Evolutionary conservation across 1,140 invertebrate species (phyloP).

Genomic region (Carcinoscorpius rotundicauda): DNA sequence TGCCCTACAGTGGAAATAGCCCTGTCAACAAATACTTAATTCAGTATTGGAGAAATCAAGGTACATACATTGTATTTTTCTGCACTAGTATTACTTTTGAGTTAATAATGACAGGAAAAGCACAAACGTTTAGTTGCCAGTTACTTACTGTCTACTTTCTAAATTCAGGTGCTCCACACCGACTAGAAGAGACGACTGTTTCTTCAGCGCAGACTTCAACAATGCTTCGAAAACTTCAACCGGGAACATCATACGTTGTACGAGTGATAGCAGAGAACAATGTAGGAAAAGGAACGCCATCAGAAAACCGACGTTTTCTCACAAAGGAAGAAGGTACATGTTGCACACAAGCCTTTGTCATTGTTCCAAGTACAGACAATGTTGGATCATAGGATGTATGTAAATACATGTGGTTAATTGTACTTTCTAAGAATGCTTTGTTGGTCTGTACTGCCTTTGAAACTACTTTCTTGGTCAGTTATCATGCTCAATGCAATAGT

Average conservation of each 20-base stretch:
- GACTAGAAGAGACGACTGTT: conserved; percentile 18
- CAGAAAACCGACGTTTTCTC: conserved; percentile 62
- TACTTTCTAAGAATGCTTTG: no score
- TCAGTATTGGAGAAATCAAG: conserved; percentile 65
- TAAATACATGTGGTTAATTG: no score
- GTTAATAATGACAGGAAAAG: no score
- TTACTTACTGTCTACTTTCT: not conserved
- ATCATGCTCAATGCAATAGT: no score
- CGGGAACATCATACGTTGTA: conserved; percentile 33
- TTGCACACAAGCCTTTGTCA: no score
- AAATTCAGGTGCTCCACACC: conserved; percentile 13
- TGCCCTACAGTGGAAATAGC: conserved; percentile 89
- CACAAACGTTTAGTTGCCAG: no score
- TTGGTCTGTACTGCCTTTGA: no score
- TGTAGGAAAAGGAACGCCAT: conserved; percentile 58
- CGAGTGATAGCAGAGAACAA: conserved; percentile 35
- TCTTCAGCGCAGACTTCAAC: conserved; percentile 22
- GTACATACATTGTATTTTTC: not conserved
- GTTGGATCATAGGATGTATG: no score
- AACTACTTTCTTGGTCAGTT: no score
- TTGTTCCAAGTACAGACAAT: no score
- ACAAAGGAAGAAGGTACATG: conserved; percentile 63
- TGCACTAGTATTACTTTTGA: no score
- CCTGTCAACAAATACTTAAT: conserved; percentile 81
- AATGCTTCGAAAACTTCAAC: conserved; percentile 29